phyloP scores from a whole-genome alignment of 2,113 vertebrate genomes.

The Pithys albifrons region DNA sequence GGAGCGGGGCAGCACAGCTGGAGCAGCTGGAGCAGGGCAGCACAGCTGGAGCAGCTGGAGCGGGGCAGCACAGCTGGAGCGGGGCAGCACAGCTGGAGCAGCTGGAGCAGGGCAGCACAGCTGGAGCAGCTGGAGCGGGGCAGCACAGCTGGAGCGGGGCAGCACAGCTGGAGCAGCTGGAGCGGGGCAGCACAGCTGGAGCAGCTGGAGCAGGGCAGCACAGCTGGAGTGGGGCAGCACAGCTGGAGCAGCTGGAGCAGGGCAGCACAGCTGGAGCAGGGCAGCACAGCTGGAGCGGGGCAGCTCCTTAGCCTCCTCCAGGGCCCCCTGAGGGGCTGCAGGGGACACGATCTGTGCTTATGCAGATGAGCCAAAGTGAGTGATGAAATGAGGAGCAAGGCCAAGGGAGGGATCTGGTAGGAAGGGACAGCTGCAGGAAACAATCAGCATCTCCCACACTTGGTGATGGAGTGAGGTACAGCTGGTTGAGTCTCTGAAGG shows the following conservation, averaged over 20 bases:
- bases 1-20: too few species aligned
- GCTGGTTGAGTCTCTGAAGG: background rate
- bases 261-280: too few species aligned
- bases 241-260: too few species aligned
- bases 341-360: rapidly evolving
- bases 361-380: background rate
- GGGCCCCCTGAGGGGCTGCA: background rate
- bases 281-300: background rate
- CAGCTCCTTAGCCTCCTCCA: background rate
- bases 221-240: too few species aligned
- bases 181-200: background rate
- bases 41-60: too few species aligned
- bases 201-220: background rate
- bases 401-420: background rate
- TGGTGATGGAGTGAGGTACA: background rate
- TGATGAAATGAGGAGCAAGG: rapidly evolving
- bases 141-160: background rate
- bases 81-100: background rate
- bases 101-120: background rate
- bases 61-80: background rate
- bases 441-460: background rate
- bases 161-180: background rate
- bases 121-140: background rate
- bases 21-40: too few species aligned
- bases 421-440: background rate